A percentile compares a stretch with the other conserved stretches of the same genome.
Conservation (phyloP, 2,113 vertebrate species). For the Sceloporus tristichus region DNA sequence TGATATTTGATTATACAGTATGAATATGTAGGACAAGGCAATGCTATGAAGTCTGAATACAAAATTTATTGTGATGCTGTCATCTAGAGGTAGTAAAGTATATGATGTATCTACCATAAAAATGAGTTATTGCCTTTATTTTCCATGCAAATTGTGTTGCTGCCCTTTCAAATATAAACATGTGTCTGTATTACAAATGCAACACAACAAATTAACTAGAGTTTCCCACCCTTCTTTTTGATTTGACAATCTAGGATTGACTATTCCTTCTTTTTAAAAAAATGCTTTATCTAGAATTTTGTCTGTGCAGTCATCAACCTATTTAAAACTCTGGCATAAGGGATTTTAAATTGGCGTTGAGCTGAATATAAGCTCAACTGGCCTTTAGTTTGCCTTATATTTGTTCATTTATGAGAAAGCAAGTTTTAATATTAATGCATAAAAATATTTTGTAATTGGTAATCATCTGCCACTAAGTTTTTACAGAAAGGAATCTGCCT, state of each 20-base stretch:
- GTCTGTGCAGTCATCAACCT: conserved; percentile 12
- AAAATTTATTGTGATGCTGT: conserved; percentile 72
- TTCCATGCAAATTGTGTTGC: conserved; percentile 43
- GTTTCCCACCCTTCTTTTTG: neutral
- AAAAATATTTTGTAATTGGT: neutral
- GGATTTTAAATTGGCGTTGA: neutral
- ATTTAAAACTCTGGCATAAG: conserved; percentile 11
- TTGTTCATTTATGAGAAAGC: neutral
- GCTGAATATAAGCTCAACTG: neutral
- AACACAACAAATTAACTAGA: conserved; percentile 37
- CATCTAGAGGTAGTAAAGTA: conserved; percentile 72
- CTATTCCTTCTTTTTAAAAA: conserved; percentile 21
- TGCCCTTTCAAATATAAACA: conserved; percentile 47
- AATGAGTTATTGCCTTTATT: conserved; percentile 41
- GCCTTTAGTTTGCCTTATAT: neutral
- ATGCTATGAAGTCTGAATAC: conserved; percentile 21
- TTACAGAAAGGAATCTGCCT: neutral
- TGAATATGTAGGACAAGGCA: conserved; percentile 35
- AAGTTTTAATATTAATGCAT: neutral
- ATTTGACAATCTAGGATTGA: conserved; percentile 31
- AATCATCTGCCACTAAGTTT: neutral
- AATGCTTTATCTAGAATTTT: conserved; percentile 32
- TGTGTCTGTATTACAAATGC: conserved; percentile 28
- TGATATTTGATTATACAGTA: conserved; percentile 21
- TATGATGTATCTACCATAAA: neutral